Percentiles rank a stretch among this genome's conserved stretches.
Conservation (phyloP, 2,888 invertebrate genomes). For the Pteria penguin region DNA sequence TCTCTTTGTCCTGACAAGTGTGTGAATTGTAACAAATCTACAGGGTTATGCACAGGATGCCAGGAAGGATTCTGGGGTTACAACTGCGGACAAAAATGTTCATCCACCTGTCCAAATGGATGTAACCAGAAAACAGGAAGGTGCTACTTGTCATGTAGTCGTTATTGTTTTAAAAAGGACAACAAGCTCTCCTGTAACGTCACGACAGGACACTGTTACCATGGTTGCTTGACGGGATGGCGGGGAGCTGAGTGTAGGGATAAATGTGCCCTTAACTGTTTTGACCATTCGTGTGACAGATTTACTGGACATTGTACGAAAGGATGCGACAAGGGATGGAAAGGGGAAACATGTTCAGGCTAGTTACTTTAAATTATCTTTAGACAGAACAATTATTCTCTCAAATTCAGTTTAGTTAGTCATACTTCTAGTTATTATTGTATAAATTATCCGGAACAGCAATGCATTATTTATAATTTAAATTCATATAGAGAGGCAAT, state of each 20-base stretch:
- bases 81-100: constrained; percentile 18
- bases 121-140: constrained; percentile 24
- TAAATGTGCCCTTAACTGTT: constrained; percentile 10
- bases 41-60: constrained; percentile 6
- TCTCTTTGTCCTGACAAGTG: constrained; percentile 7
- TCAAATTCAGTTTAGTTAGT: no score
- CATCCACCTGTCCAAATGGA: background rate
- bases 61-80: constrained; percentile 22
- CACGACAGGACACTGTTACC: constrained; percentile 17
- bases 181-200: constrained; percentile 11
- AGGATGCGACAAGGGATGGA: constrained; percentile 17
- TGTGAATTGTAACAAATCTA: constrained; percentile 5
- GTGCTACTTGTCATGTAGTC: constrained; percentile 14
- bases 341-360: constrained; percentile 9
- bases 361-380: no score
- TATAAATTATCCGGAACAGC: no score
- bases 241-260: constrained; percentile 15
- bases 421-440: no score
- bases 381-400: no score
- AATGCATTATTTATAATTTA: no score
- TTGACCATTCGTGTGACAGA: constrained; percentile 10
- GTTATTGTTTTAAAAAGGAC: constrained; percentile 11
- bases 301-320: constrained; percentile 2
- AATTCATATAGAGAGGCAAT: no score
- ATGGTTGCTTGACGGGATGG: constrained; percentile 28